These are phyloP conservation scores for Melanotaenia pygmaea DNA, from an alignment of 2,797 vertebrate genomes.

Conservation along the genomic window DNA sequence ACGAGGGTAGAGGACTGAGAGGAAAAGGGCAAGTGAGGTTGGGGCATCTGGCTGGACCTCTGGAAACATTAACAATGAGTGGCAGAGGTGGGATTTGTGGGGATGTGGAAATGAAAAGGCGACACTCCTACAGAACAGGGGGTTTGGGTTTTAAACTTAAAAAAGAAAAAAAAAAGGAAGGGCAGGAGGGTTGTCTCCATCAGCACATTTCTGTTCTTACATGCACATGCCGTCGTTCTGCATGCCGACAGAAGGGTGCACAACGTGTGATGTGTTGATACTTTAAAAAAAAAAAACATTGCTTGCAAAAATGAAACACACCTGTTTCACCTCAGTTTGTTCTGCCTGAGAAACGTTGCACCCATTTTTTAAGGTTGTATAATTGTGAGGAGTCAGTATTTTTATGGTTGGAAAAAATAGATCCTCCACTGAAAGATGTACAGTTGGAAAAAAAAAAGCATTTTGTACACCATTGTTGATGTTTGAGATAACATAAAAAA, in stretches of 20 bases:
- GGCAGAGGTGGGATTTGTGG: constrained; percentile 9
- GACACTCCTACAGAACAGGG: constrained; percentile 14
- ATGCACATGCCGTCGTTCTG: constrained; percentile 63
- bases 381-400: constrained; percentile 78
- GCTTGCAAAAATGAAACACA: constrained; percentile 57
- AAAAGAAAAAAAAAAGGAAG: background rate
- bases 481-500: constrained; percentile 73
- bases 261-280: constrained; percentile 56
- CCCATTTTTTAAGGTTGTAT: constrained; percentile 75
- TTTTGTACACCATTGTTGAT: constrained; percentile 87
- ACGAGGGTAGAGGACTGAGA: constrained; percentile 20
- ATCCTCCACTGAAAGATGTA: constrained; percentile 82
- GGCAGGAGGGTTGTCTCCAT: constrained; percentile 25
- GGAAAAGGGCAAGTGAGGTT: constrained; percentile 37
- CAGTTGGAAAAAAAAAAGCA: constrained; percentile 76
- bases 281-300: constrained; percentile 44
- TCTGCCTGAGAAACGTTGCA: constrained; percentile 74
- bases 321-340: constrained; percentile 61
- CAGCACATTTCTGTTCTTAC: constrained; percentile 56
- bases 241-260: constrained; percentile 67
- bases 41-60: constrained; percentile 59
- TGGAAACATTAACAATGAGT: constrained; percentile 37
- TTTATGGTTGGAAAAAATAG: constrained; percentile 71
- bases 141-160: constrained; percentile 16
- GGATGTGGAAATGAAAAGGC: constrained; percentile 22